phyloP scores from a whole-genome alignment of 1,140 invertebrate species.

The Drosophila albomicans region DNA sequence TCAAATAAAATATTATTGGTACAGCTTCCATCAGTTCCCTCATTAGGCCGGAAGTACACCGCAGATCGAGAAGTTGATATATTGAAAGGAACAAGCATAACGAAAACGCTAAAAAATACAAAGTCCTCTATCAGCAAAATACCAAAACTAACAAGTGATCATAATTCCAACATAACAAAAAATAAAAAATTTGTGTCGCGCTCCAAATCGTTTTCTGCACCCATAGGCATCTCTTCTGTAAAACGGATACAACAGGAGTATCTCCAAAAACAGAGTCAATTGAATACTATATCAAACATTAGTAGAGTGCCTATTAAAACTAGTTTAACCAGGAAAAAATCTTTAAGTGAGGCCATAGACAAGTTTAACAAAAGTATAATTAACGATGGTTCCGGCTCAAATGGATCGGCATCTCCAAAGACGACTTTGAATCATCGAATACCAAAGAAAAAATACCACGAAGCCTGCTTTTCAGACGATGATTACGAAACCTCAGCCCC shows the following conservation, averaged over 20 bases:
- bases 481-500: constrained; percentile 85
- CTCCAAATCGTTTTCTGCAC: constrained; percentile 80
- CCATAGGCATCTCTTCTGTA: constrained; percentile 84
- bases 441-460: constrained; percentile 86
- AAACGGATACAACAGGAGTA: constrained; percentile 86
- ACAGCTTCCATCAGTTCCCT: constrained; percentile 19
- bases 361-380: constrained; percentile 64
- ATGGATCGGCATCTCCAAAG: constrained; percentile 57
- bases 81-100: constrained; percentile 22
- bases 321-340: constrained; percentile 67
- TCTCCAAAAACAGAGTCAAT: constrained; percentile 84
- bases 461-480: constrained; percentile 87
- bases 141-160: constrained; percentile 77
- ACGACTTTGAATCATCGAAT: constrained; percentile 67
- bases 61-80: constrained; percentile 58
- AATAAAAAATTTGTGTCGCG: constrained; percentile 66
- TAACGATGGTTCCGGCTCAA: constrained; percentile 63
- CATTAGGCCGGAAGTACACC: too few species aligned
- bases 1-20: constrained; percentile 63
- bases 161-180: constrained; percentile 20
- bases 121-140: constrained; percentile 72
- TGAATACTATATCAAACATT: constrained; percentile 33
- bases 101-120: constrained; percentile 27
- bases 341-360: constrained; percentile 74
- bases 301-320: constrained; percentile 66